Evolutionary conservation across 2,888 invertebrate genomes (phyloP).

Genomic region (Andrena camellia): DNA sequence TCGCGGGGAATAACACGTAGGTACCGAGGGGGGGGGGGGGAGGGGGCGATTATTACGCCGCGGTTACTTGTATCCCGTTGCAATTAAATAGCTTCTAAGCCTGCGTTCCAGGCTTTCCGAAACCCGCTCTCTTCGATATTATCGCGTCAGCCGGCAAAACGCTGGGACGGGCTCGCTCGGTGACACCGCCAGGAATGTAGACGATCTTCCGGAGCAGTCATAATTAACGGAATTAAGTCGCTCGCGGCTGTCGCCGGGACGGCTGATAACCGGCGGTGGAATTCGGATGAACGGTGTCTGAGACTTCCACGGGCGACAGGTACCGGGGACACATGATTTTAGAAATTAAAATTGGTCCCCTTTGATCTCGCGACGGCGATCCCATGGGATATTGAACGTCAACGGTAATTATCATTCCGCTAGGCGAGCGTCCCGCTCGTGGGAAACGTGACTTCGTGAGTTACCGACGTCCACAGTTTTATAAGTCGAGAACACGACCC

Average conservation of each 20-base stretch:
- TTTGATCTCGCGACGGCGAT: background rate
- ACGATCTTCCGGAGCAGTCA: constrained; percentile 36
- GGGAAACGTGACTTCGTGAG: constrained; percentile 47
- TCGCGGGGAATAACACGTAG: constrained; percentile 24
- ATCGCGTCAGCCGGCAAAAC: constrained; percentile 36
- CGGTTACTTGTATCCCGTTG: constrained; percentile 15
- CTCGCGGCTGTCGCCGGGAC: constrained; percentile 5
- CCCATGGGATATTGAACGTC: constrained; percentile 27
- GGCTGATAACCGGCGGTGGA: constrained; percentile 39
- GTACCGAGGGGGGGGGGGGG: no score
- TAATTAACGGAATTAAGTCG: constrained; percentile 58
- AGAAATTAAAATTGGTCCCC: background rate
- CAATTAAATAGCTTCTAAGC: constrained; percentile 33
- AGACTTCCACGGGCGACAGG: constrained; percentile 23
- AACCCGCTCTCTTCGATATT: constrained; percentile 31
- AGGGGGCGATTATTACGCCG: constrained; percentile 25
- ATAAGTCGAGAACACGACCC: constrained; percentile 31
- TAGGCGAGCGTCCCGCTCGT: constrained; percentile 34
- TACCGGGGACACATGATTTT: background rate
- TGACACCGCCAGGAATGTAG: constrained; percentile 61
- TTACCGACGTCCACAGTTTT: constrained; percentile 32
- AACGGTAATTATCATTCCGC: constrained; percentile 43
- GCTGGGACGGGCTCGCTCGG: constrained; percentile 26
- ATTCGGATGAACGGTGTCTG: constrained; percentile 22
- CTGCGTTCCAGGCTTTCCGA: constrained; percentile 30